Conservation (phyloP, 2,797 vertebrate genomes). For the Sebastes aleutianus region DNA sequence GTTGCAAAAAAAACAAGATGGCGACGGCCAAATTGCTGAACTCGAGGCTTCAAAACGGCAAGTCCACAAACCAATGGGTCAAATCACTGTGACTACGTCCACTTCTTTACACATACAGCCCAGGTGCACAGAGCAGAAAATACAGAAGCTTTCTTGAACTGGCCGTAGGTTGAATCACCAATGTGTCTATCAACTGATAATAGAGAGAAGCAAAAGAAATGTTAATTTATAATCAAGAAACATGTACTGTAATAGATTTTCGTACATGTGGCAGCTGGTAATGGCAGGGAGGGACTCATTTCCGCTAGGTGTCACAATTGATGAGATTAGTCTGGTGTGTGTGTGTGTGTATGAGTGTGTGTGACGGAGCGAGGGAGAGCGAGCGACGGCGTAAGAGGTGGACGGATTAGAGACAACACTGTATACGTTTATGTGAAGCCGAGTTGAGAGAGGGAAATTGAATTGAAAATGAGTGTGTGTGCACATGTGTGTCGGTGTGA, state of each 20-base stretch:
- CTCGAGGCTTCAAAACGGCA: too few species aligned
- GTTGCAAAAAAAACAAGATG: too few species aligned
- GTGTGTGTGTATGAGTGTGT: constrained; percentile 27
- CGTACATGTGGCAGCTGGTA: constrained; percentile 40
- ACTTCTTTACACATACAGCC: too few species aligned
- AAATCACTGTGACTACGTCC: too few species aligned
- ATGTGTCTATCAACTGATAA: neutral
- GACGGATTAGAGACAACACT: constrained; percentile 41
- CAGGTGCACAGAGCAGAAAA: neutral
- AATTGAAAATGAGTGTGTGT: constrained; percentile 11
- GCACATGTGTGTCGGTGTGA: neutral
- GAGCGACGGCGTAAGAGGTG: constrained; percentile 5
- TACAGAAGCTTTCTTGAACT: neutral
- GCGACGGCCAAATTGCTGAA: too few species aligned
- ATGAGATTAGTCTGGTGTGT: constrained; percentile 59
- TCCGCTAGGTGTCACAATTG: constrained; percentile 51
- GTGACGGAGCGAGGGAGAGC: constrained; percentile 1
- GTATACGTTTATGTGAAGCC: constrained; percentile 9
- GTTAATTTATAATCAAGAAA: neutral
- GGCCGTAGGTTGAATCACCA: too few species aligned
- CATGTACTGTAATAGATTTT: neutral
- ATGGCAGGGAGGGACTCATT: constrained; percentile 49
- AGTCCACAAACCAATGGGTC: too few species aligned
- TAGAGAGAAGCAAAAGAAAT: neutral
- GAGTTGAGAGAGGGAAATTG: constrained; percentile 40